Base-by-base conservation (phyloP, 2,113 vertebrate species). In the Phylloscopus whistleri region DNA sequence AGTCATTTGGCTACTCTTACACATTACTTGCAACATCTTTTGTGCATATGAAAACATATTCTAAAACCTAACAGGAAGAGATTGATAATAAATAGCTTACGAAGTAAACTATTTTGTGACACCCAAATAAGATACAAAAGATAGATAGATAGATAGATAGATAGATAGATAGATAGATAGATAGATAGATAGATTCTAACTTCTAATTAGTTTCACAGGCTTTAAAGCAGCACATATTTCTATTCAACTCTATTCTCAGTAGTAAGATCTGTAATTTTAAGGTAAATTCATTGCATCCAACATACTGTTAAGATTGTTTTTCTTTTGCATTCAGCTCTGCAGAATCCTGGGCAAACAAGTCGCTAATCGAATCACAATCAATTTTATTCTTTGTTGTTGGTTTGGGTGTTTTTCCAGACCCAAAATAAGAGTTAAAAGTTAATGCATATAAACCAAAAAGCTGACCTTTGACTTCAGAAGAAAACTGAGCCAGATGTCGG, bases 391-490 rank as follows among this genome's bases (percentile, higher is more conserved):
- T 24, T 7, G 15, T 51, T 64, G 27, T 41, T 53, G 17, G 10
- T 48, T 35, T 62, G 17, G 6, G 0, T 5, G 20, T 66, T 46
- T 52, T 48, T 58, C 43, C 67, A 73, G 62, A 39, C 10, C 16
- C 21, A 33, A 81, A 85, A 52, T 15, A 77, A 84, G 52, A 85
- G 37, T 64, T 37, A 69, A 28, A 90, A 73, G 43, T 80, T 64
- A 83, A 70, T 63, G 18, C 5, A 55, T 31, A 75, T 66, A 89
- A 94, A 55, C 14, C 33, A 93, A 84, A 77, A 77, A 49, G 93
- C 99, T 98, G 97, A 99, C 99, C 99, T 99, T 98, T 98, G 95
- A 99, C 98, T 95, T 99, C 98, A 75, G 98, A 98, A 14, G 99
- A 99, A 96, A 99, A 99, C 77, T 99, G 99, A 59, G 99, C 99